Evolutionary conservation across 2,797 vertebrate species (phyloP).

Genomic region (Tauraco hartlaubi): DNA sequence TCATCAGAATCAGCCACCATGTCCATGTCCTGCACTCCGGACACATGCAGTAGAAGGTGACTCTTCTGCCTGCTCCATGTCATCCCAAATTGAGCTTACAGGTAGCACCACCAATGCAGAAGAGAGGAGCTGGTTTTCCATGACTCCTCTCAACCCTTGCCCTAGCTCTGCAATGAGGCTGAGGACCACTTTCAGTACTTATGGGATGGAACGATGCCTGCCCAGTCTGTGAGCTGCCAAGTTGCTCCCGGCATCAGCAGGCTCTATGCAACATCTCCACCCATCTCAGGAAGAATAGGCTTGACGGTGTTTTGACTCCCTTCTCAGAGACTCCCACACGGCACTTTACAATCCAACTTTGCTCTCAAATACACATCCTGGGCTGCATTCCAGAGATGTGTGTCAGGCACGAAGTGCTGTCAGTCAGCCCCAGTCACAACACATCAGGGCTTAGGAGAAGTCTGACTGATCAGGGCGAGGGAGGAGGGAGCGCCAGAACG

Average conservation of each 20-base stretch:
- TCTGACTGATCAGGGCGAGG: background rate
- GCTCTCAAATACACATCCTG: slow-evolving; percentile 63
- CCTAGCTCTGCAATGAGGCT: background rate
- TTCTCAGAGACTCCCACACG: slow-evolving; percentile 63
- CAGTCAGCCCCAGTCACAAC: slow-evolving; percentile 78
- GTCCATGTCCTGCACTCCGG: background rate
- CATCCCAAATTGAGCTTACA: background rate
- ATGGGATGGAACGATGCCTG: background rate
- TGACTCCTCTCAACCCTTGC: background rate
- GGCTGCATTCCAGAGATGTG: slow-evolving; percentile 62
- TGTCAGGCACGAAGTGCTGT: slow-evolving; percentile 65
- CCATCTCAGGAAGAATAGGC: slow-evolving; percentile 24
- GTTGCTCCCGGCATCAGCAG: background rate
- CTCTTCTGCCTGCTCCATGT: background rate
- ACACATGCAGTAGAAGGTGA: background rate
- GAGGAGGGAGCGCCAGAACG: background rate
- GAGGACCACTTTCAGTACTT: background rate
- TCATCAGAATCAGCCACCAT: background rate
- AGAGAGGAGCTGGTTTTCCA: background rate
- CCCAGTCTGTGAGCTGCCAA: background rate
- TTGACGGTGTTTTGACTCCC: slow-evolving; percentile 74
- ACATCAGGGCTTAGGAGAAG: slow-evolving; percentile 62
- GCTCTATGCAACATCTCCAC: background rate
- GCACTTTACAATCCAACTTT: slow-evolving; percentile 64
- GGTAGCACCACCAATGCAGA: background rate